Conservation (phyloP, 2,797 vertebrate species). For the Helostoma temminkii region DNA sequence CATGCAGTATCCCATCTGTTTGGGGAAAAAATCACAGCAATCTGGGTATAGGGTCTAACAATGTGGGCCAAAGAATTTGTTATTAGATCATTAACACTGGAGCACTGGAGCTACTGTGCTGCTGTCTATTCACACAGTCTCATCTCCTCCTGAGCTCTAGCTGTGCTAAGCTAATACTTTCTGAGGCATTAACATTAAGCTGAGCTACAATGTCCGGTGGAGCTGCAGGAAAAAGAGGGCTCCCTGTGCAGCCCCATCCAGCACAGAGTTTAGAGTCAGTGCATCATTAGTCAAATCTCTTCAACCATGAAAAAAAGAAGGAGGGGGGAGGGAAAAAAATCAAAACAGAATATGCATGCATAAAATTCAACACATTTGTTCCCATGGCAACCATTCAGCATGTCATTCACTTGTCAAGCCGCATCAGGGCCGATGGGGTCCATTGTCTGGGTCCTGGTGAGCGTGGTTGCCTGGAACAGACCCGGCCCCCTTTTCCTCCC, state of each 20-base stretch:
- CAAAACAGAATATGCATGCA: conserved; percentile 96
- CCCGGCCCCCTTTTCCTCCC: conserved; percentile 52
- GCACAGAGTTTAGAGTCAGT: conserved; percentile 84
- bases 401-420: conserved; percentile 99
- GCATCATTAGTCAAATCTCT: conserved; percentile 98
- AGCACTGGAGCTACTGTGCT: conserved; percentile 62
- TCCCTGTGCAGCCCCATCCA: conserved; percentile 77
- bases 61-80: conserved; percentile 64
- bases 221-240: conserved; percentile 62
- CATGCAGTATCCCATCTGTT: conserved; percentile 41
- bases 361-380: conserved; percentile 99
- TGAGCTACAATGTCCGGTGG: conserved; percentile 76
- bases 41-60: conserved; percentile 55
- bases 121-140: conserved; percentile 67
- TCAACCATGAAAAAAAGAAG: conserved; percentile 72
- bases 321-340: conserved; percentile 40
- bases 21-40: conserved; percentile 45
- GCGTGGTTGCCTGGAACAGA: conserved; percentile 88
- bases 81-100: conserved; percentile 75
- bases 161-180: conserved; percentile 76
- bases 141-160: conserved; percentile 65
- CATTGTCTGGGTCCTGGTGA: conserved; percentile 95
- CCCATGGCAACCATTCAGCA: conserved; percentile 98
- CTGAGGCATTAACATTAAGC: conserved; percentile 80
- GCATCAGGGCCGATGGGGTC: conserved; percentile 97